phyloP scores from a whole-genome alignment of 1,140 invertebrate genomes.

The Lepidostoma basale region DNA sequence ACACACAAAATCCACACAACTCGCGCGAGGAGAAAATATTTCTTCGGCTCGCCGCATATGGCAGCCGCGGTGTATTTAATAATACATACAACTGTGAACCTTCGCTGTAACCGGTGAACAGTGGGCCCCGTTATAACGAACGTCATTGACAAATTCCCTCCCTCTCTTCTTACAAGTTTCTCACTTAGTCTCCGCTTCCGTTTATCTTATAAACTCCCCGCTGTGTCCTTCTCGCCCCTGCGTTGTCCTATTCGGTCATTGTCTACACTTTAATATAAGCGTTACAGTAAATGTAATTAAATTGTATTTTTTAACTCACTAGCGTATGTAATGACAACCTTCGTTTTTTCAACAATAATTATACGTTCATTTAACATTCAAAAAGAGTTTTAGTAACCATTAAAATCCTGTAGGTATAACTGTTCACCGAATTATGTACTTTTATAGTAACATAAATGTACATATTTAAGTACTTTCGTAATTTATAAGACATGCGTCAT shows the following conservation, averaged over 20 bases:
- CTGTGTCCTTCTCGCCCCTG: background rate
- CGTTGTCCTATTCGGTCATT: background rate
- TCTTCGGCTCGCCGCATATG: background rate
- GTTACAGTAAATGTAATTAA: too few species aligned
- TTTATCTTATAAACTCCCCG: constrained; percentile 27
- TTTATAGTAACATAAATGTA: too few species aligned
- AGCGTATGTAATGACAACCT: too few species aligned
- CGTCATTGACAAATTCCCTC: constrained; percentile 27
- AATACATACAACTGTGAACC: background rate
- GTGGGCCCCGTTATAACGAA: constrained; percentile 20
- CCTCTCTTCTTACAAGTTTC: constrained; percentile 23
- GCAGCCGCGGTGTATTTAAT: constrained; percentile 9
- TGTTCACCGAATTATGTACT: too few species aligned
- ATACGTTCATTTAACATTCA: too few species aligned
- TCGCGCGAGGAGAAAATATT: constrained; percentile 7
- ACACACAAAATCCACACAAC: constrained; percentile 7
- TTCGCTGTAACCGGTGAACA: constrained; percentile 11
- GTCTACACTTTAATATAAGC: constrained; percentile 18
- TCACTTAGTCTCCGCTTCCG: constrained; percentile 28
- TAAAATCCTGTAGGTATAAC: too few species aligned
- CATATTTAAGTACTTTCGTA: too few species aligned
- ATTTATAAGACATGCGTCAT: too few species aligned
- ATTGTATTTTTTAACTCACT: too few species aligned
- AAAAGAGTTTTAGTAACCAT: too few species aligned
- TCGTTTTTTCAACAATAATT: too few species aligned